phyloP scores from a whole-genome alignment of 2,113 vertebrate genomes.

The Eupsittula cactorum region DNA sequence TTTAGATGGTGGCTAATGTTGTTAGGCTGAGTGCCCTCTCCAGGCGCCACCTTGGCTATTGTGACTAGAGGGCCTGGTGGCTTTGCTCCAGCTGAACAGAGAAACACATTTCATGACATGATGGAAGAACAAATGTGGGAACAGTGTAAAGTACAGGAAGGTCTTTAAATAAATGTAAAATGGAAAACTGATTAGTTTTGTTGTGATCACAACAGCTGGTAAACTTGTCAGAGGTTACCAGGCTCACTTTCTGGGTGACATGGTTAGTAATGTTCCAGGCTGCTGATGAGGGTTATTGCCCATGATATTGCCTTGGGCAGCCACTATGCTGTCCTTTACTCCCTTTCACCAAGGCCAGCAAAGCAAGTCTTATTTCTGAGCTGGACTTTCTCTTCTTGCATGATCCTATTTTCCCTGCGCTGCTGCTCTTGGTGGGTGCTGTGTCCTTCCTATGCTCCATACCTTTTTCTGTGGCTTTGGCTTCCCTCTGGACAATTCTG shows the following conservation, averaged over 20 bases:
- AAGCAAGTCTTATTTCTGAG: background rate
- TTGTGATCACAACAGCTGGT: background rate
- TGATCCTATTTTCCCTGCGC: fast-evolving
- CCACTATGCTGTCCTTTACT: background rate
- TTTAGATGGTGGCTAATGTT: background rate
- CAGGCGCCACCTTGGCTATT: background rate
- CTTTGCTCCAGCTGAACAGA: background rate
- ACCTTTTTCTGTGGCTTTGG: background rate
- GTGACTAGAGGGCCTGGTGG: background rate
- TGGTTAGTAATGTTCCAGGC: background rate
- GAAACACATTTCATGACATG: fast-evolving
- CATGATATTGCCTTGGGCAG: background rate
- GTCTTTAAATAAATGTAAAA: background rate
- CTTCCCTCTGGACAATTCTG: background rate
- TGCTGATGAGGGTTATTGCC: background rate
- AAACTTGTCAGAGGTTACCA: background rate
- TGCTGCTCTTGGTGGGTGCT: background rate
- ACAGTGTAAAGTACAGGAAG: background rate
- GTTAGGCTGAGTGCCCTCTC: background rate
- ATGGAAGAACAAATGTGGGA: background rate
- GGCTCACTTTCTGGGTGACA: background rate
- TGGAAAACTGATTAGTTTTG: background rate
- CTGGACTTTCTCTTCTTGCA: background rate
- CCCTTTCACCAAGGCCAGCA: background rate
- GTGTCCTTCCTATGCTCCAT: background rate